Evolutionary conservation across 2,888 invertebrate species (phyloP).

Genomic region (Colostygia pectinataria): DNA sequence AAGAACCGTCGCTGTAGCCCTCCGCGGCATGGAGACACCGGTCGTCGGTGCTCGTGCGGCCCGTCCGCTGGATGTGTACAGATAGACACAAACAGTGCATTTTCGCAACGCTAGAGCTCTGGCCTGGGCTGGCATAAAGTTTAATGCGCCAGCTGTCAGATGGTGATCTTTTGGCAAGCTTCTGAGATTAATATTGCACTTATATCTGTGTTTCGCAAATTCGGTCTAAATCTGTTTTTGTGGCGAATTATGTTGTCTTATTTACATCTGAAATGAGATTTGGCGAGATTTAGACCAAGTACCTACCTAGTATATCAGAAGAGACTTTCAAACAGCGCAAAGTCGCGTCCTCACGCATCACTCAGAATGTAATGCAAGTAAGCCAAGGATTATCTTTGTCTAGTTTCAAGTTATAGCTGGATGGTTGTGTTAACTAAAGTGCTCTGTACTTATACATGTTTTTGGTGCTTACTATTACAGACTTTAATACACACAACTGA

Average conservation of each 20-base stretch:
- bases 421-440: not conserved
- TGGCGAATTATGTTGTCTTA: not conserved
- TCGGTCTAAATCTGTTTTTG: conserved; percentile 15
- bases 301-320: not conserved
- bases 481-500: too few species aligned
- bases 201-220: conserved; percentile 10
- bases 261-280: not conserved
- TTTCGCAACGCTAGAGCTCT: conserved; percentile 12
- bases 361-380: not conserved
- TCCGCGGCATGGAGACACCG: too few species aligned
- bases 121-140: conserved; percentile 2
- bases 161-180: conserved; percentile 14
- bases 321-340: not conserved
- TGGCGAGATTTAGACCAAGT: not conserved
- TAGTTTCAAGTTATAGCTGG: not conserved
- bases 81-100: conserved; percentile 1
- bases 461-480: too few species aligned
- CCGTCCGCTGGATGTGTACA: not conserved
- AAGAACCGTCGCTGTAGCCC: too few species aligned
- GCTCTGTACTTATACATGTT: too few species aligned
- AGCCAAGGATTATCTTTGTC: not conserved
- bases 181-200: conserved; percentile 10
- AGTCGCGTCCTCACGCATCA: not conserved
- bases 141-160: conserved; percentile 13
- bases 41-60: too few species aligned